phyloP scores from a whole-genome alignment of 2,113 vertebrate species.

The Rhabdornis inornatus region DNA sequence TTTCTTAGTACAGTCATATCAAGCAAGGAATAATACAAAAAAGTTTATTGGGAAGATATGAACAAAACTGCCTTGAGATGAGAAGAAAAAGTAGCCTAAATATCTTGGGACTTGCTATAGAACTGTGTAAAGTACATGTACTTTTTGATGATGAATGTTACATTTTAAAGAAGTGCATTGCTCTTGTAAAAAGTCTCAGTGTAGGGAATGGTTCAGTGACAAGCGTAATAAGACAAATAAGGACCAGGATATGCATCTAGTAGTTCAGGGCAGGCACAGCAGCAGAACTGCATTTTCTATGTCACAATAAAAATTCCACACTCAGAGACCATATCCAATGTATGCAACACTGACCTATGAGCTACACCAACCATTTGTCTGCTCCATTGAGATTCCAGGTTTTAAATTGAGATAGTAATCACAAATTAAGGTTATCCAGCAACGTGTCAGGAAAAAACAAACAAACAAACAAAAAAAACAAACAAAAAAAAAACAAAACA shows the following conservation, averaged over 20 bases:
- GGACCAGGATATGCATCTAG: not conserved
- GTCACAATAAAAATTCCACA: not conserved
- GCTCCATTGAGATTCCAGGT: not conserved
- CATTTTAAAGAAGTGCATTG: not conserved
- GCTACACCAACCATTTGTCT: not conserved
- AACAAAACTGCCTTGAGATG: not conserved
- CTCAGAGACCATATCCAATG: not conserved
- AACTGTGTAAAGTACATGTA: rapidly evolving
- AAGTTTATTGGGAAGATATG: not conserved
- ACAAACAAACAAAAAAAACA: not conserved
- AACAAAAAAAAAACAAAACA: not conserved
- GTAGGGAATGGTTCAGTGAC: not conserved
- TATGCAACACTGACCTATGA: not conserved
- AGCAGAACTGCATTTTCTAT: not conserved
- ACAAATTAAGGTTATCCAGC: not conserved
- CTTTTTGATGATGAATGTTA: not conserved
- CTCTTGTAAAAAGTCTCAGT: not conserved
- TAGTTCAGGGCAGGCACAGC: not conserved
- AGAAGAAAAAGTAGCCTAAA: not conserved
- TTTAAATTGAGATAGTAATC: not conserved
- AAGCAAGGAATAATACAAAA: not conserved
- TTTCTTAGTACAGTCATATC: not conserved
- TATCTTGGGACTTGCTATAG: not conserved
- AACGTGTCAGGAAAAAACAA: not conserved
- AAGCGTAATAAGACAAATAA: not conserved